Evolutionary conservation across 2,888 invertebrate species (phyloP), one percentile per base, ranked within the genome.

Genomic region (Idaea straminata): DNA sequence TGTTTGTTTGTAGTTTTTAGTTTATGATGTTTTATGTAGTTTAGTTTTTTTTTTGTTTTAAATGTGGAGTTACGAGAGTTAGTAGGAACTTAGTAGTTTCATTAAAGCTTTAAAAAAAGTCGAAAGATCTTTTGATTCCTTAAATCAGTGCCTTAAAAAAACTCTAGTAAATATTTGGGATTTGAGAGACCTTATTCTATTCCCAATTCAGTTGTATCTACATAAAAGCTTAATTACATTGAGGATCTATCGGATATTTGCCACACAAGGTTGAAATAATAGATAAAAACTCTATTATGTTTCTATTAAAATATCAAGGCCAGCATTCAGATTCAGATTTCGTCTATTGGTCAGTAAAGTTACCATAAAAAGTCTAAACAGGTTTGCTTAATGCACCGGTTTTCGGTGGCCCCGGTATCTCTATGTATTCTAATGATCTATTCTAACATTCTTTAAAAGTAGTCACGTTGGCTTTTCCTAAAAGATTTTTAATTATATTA

Each of bases 371-470:
- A 75, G 62, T 65, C 63, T n/a, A 75, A 83, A 84, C 83, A 62
- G 76, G 83, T 84, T 85, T 78, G 4, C 67, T 71, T 75, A 77
- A 77, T 78, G 77, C 78, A 76, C 74, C 74, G 74, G 79, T 75
- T 77, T 72, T 69, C 47, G 64, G 62, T 36, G 58, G 59, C 62
- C 47, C 5, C 47, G 47, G 47, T 13, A 47, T 67, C 66, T 62
- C 25, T 25, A 25, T 25, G 64, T 70, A 69, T 64, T 72, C 67
- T 74, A 72, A 71, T 70, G 70, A 68, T 64, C 57, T 64, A 35
- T 59, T 70, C 38, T 62, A 63, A 69, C 65, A 70, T 69, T 73
- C 64, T 73, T 69, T 61, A 58, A 15, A 68, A 61, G 47, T 66
- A 61, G 63, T 62, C 35, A 16, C 58, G 60, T 47, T 64, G 62